Evolutionary conservation across 2,888 invertebrate genomes (phyloP), one percentile per base, ranked within the genome.

Genomic region (Drosophila setosimentum): DNA sequence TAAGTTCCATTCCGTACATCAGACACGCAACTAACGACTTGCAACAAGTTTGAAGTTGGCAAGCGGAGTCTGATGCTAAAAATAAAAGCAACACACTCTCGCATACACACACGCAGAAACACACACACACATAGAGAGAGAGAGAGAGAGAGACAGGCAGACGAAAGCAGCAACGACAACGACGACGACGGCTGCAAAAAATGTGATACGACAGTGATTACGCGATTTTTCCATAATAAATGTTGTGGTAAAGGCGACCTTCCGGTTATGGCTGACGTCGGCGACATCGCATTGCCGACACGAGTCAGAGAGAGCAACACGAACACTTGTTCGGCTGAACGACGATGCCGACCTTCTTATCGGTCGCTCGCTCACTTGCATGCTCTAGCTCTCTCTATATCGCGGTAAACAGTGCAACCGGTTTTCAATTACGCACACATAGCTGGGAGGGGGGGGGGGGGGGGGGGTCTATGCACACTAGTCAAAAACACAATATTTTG

Each of bases 221-320:
- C 87, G 87, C 91, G 87, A 88, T 89, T 89, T 76, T 88, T 83
- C 89, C 86, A 89, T 89, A 87, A 90, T 90, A 90, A 90, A 90
- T 84, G 82, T 87, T 89, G 89, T 87, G 89, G 89, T 85, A 91
- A 91, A 91, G 87, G 87, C 90, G 91, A 90, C 91, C 90, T 90
- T 90, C 90, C 90, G 91, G 91, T 82, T 83, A 88, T 87, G 74
- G 82, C 83, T 72, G 78, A 70, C 61, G 58, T 68, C 35, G 7
- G n/a, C 66, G 50, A 30, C 55, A 54, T 40, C 48, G 53, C 57
- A 54, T 58, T 49, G 64, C n/a, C 66, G 55, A 78, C 62, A 75
- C 77, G 80, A 78, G 61, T 45, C 63, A 53, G 27, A 60, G 27
- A 60, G 35, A 59, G 45, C 55, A 30, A 66, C 45, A 73, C 65